Conservation (phyloP, 2,888 invertebrate species). For the Eueremaeus valkanovi region DNA sequence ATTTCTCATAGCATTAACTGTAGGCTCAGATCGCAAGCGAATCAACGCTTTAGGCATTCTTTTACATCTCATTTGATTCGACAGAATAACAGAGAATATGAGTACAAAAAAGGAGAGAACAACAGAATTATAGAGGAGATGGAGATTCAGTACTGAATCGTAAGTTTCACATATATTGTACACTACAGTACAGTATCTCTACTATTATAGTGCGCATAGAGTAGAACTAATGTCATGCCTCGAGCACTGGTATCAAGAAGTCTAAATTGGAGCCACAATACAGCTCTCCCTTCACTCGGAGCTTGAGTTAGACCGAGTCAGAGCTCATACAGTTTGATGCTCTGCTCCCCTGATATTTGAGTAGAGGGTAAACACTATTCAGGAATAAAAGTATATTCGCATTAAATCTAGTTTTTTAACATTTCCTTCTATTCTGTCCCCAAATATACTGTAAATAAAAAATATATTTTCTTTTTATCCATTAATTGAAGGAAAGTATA, state of each 20-base stretch:
- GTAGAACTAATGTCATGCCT: conserved; percentile 23
- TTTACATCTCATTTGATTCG: conserved; percentile 25
- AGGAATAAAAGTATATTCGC: background rate
- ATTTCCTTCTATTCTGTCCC: background rate
- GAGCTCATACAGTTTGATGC: conserved; percentile 14
- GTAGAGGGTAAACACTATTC: conserved; percentile 18
- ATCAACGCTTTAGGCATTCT: conserved; percentile 17
- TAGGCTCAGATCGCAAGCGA: background rate
- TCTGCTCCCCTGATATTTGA: conserved; percentile 29
- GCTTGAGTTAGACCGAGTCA: conserved; percentile 16
- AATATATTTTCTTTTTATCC: background rate
- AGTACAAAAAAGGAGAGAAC: background rate
- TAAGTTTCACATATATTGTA: background rate
- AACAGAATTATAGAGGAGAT: conserved; percentile 24
- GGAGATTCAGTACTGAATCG: conserved; percentile 17
- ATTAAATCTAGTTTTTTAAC: background rate
- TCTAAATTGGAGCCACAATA: conserved; percentile 25
- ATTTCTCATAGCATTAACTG: conserved; percentile 15
- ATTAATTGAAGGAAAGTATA: conserved; percentile 15
- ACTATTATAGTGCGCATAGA: conserved; percentile 17
- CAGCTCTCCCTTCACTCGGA: conserved; percentile 16
- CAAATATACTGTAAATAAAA: conserved; percentile 1
- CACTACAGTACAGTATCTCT: too few relatives aligned
- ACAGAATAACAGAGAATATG: conserved; percentile 6
- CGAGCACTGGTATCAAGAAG: conserved; percentile 23